Evolutionary conservation across 1,140 invertebrate species (phyloP).

Genomic region (Portunus trituberculatus): DNA sequence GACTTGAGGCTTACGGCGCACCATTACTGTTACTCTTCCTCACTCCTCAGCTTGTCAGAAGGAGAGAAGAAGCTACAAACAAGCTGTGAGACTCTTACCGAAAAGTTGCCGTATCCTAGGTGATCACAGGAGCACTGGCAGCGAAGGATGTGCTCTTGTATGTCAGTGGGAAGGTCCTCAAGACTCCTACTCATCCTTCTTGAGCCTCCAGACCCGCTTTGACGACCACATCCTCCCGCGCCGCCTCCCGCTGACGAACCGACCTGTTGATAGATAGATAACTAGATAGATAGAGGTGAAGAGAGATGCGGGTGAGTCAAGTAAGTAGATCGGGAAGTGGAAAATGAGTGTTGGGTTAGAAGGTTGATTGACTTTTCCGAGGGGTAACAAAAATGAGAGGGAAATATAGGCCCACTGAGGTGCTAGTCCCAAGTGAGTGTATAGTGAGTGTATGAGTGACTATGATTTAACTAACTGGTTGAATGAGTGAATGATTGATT

Average conservation of each 20-base stretch:
- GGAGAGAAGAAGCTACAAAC: neutral
- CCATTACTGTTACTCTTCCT: neutral
- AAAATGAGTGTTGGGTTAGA: no score
- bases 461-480: no score
- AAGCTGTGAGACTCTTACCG: constrained; percentile 14
- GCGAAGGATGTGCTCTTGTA: constrained; percentile 64
- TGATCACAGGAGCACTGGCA: constrained; percentile 70
- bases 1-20: neutral
- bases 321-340: no score
- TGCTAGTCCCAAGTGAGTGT: no score
- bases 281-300: no score
- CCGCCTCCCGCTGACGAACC: neutral
- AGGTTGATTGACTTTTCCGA: no score
- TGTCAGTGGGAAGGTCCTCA: constrained; percentile 57
- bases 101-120: constrained; percentile 63
- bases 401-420: no score
- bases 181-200: constrained; percentile 42
- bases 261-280: no score
- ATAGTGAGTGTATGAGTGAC: no score
- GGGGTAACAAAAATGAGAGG: no score
- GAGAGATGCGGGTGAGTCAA: no score
- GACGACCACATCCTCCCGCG: constrained; percentile 8
- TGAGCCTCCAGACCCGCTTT: neutral
- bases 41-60: neutral
- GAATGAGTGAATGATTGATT: no score